Conservation (phyloP, 1,140 invertebrate genomes). For the Homarus americanus region DNA sequence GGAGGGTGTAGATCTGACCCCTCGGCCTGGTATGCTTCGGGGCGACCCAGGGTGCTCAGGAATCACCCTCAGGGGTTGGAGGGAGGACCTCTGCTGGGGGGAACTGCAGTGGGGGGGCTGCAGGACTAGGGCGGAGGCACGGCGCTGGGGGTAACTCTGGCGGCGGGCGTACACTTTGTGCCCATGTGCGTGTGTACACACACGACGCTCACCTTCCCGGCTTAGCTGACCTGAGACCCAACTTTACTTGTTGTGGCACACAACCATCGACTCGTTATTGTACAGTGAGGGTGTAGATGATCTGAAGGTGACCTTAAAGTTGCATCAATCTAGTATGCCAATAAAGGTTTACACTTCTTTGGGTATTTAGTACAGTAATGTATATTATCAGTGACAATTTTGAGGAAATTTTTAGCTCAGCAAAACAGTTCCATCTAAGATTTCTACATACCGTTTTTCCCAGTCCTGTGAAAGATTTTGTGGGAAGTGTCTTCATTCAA, state of each 20-base stretch:
- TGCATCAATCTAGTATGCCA: constrained; percentile 45
- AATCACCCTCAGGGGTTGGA: constrained; percentile 57
- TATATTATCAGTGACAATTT: constrained; percentile 14
- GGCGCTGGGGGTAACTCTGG: constrained; percentile 62
- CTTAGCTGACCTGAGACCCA: constrained; percentile 68
- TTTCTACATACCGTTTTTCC: constrained; percentile 39
- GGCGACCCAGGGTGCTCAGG: constrained; percentile 42
- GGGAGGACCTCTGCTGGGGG: constrained; percentile 53
- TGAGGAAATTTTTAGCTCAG: constrained; percentile 8
- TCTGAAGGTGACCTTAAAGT: constrained; percentile 46
- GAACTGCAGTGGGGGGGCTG: constrained; percentile 45
- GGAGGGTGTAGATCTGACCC: constrained; percentile 56
- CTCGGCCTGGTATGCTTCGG: constrained; percentile 42
- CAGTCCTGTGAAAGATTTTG: constrained; percentile 44
- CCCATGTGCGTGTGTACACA: constrained; percentile 32
- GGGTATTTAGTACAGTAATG: constrained; percentile 35
- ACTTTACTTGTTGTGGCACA: constrained; percentile 51
- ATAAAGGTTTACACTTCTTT: constrained; percentile 32
- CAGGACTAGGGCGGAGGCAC: constrained; percentile 47
- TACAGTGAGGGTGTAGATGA: constrained; percentile 39
- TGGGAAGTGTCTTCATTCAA: constrained; percentile 14
- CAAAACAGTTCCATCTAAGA: constrained; percentile 22
- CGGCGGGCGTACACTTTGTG: constrained; percentile 64
- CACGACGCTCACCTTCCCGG: constrained; percentile 43
- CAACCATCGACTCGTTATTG: constrained; percentile 35